phyloP scores from a whole-genome alignment of 2,797 vertebrate species.

The Myripristis jacobus region DNA sequence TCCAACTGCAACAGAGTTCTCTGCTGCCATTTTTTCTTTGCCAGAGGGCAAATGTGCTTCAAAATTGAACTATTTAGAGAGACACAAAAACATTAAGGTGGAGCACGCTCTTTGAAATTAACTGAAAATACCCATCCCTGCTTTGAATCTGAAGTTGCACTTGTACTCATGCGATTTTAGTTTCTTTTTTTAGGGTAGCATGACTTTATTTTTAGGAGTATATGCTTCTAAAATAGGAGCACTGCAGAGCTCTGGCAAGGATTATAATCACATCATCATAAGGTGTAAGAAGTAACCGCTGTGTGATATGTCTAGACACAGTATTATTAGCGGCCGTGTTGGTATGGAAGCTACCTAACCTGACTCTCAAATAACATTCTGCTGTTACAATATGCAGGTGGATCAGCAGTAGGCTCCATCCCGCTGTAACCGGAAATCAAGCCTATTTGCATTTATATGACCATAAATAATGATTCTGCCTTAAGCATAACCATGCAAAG shows the following conservation, averaged over 20 bases:
- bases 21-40: too few species aligned
- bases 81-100: too few species aligned
- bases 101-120: not conserved
- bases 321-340: constrained; percentile 14
- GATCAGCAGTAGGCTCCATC: constrained; percentile 26
- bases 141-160: constrained; percentile 16
- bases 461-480: constrained; percentile 39
- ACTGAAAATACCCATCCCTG: constrained; percentile 2
- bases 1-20: too few species aligned
- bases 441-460: constrained; percentile 50
- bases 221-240: constrained; percentile 3
- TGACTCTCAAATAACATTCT: constrained; percentile 20
- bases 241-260: constrained; percentile 14
- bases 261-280: constrained; percentile 4
- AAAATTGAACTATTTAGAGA: too few species aligned
- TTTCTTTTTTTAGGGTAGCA: constrained; percentile 15
- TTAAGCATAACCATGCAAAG: constrained; percentile 24
- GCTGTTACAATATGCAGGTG: not conserved
- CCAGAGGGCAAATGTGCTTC: too few species aligned
- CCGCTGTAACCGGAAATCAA: constrained; percentile 32
- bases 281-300: not conserved
- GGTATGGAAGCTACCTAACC: constrained; percentile 24
- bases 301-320: constrained; percentile 20
- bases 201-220: constrained; percentile 38
- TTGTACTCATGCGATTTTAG: not conserved